A percentile compares a stretch with the other conserved stretches of the same genome.
phyloP scores from a whole-genome alignment of 1,140 invertebrate species.

The Sitobion miscanthi region DNA sequence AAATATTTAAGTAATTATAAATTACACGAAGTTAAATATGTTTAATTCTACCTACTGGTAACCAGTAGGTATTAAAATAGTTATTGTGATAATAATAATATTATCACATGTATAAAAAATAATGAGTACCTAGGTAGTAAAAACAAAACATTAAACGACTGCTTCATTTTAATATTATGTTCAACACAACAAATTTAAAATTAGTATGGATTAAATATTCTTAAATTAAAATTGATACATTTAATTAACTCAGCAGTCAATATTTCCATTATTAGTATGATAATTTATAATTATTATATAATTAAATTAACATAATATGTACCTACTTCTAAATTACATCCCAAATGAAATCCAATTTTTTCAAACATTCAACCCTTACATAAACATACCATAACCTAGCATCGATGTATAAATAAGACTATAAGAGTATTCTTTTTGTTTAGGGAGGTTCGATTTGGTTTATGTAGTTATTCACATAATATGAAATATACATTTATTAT shows the following conservation, averaged over 20 bases:
- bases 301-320: neutral
- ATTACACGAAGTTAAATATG: neutral
- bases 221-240: neutral
- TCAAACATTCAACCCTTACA: neutral
- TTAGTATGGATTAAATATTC: neutral
- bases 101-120: too few relatives aligned
- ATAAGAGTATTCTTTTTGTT: neutral
- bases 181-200: neutral
- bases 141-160: neutral
- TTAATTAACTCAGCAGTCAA: neutral
- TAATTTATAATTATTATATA: neutral
- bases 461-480: neutral
- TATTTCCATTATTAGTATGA: neutral
- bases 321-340: neutral
- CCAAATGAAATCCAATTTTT: neutral
- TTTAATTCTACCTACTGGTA: neutral
- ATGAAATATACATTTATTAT: neutral
- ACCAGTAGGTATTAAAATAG: neutral
- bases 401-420: neutral
- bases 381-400: neutral
- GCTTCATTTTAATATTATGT: neutral
- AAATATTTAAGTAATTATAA: neutral
- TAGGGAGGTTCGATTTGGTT: neutral
- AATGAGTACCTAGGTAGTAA: too few relatives aligned
- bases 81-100: neutral